Base-by-base conservation (phyloP, 2,888 invertebrate species). In the Cylloceria caligata region DNA sequence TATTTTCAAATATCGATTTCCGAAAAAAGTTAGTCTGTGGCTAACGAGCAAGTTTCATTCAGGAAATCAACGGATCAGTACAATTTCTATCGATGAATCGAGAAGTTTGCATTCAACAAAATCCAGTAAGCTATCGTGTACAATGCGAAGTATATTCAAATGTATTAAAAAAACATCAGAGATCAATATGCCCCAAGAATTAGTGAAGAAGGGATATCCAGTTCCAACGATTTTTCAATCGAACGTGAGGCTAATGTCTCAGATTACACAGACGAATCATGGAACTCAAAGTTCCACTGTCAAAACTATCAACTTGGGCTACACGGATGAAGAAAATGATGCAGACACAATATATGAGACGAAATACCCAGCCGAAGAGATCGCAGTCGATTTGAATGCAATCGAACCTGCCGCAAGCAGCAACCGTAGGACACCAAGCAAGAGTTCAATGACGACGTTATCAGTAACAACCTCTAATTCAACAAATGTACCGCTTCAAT, bases 401-500 rank as follows among this genome's bases (percentile, higher is more conserved):
- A 52, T 76, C 19, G 72, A 76, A 52, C 16, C 21, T 36, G 45
- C 49, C 9, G 21, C n/a, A n/a, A 36, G 49, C 34, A 57, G 13
- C 9, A 34, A 71, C 47, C 19, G 7, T 42, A 16, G 19, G 55
- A 64, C 9, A 11, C n/a, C n/a, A 34, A 55, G 42, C 19, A 24
- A 42, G 34, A 72, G 42, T 69, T 74, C 77, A 78, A 69, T 55
- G 68, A 73, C 68, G 30, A 73, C 64, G 45, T 78, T 81, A 78
- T 81, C 81, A 64, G 77, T 69, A 69, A 74, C 68, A 73, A 81
- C 77, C 77, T 81, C 73, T 69, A 65, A 81, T 78, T 74, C 68
- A 47, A 74, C 73, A 57, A 69, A 81, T 73, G 39, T 78, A 81
- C 62, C 81, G 30, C 55, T 69, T 69, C 73, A 69, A 81, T 77